Percentiles rank a stretch among this genome's conserved stretches.
Conservation (phyloP, 2,113 vertebrate species). For the Orientallactaga bullata region DNA sequence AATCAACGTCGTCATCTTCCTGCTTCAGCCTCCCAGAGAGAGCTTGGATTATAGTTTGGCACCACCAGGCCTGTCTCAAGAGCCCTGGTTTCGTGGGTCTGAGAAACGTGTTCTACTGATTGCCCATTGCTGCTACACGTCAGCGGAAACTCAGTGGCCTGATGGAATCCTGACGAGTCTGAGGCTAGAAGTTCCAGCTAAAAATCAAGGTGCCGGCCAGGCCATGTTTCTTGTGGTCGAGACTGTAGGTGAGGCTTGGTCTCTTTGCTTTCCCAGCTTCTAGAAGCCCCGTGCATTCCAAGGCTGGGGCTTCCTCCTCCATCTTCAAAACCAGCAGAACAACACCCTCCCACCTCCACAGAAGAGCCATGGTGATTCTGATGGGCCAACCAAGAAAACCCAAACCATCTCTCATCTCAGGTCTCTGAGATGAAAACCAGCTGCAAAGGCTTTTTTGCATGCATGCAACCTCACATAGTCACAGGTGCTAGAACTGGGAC, state of each 20-base stretch:
- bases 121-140: background rate
- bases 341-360: background rate
- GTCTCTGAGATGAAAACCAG: background rate
- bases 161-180: background rate
- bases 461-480: background rate
- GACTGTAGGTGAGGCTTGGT: background rate
- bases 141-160: background rate
- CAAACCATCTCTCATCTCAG: background rate
- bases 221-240: background rate
- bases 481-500: background rate
- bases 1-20: too few relatives aligned
- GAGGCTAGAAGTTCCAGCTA: background rate
- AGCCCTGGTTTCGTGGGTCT: background rate
- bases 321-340: background rate
- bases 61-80: background rate
- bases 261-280: background rate
- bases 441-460: background rate
- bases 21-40: background rate
- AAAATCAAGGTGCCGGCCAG: background rate
- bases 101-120: background rate
- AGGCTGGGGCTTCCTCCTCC: background rate
- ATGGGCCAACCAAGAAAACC: background rate
- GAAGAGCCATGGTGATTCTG: background rate
- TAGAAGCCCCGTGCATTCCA: background rate
- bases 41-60: too few relatives aligned